Base-by-base conservation (phyloP, 2,113 vertebrate genomes). In the Narcine bancroftii region DNA sequence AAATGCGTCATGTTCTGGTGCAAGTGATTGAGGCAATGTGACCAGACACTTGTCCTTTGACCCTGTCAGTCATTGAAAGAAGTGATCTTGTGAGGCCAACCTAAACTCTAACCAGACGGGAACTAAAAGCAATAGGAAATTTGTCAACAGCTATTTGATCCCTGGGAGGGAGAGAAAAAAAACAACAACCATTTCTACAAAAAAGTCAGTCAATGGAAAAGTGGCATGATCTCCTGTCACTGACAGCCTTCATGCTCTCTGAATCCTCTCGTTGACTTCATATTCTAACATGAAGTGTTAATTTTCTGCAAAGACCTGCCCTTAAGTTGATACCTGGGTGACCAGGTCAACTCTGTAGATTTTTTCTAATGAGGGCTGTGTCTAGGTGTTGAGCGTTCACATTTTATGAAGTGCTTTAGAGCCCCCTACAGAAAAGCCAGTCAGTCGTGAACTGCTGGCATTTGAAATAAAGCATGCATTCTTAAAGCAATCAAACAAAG, bases 71-170 rank as follows among this genome's bases (percentile, higher is more conserved):
- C 65, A 26, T 89, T 56, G 85, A 65, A 89, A 60, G 85, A 89
- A 89, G 65, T 89, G 85, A 60, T 65, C 85, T 89, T 89, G 56
- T 89, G 85, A 89, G 56, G 36, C 85, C 85, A 65, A 63, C n/a
- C 85, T 65, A 89, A 89, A 89, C 85, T 65, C n/a, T 89, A 60
- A 89, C 85, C 85, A 89, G 85, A 89, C 85, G 69, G 89, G 89
- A 91, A 91, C 63, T 42, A 69, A 89, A 69, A 91, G 89, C 63
- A 45, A 36, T 60, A 91, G 89, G 89, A 91, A 91, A 91, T 91
- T 91, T 91, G 63, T 91, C 63, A 69, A 69, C 89, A 69, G 63
- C 39, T 91, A 91, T 91, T 63, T 60, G 89, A 91, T 91, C 42
- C 89, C 39, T 89, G 56, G 13, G 56, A 13, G 56, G 13, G 56